phyloP scores from a whole-genome alignment of 2,888 invertebrate genomes.

The Hecatera dysodea region DNA sequence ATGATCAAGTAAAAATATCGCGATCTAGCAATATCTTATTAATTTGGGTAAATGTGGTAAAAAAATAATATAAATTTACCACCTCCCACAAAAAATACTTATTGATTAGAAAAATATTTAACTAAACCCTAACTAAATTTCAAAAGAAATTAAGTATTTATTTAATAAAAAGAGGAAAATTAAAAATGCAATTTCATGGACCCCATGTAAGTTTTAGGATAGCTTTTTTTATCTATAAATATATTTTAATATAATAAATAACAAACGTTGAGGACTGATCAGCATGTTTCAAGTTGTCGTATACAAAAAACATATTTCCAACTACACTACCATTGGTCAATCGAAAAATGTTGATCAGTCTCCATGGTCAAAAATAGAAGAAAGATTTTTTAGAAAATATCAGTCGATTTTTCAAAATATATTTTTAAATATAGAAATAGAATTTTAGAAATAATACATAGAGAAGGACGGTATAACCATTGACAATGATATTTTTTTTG shows the following conservation, averaged over 20 bases:
- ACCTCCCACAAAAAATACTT: conserved; percentile 12
- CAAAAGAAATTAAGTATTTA: conserved; percentile 21
- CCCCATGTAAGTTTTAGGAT: conserved; percentile 47
- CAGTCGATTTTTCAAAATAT: conserved; percentile 42
- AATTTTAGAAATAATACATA: conserved; percentile 16
- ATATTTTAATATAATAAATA: conserved; percentile 10
- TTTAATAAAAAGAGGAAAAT: conserved; percentile 39
- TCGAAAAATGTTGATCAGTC: conserved; percentile 17
- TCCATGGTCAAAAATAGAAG: conserved; percentile 7
- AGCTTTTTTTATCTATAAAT: conserved; percentile 2
- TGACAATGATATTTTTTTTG: conserved; percentile 1
- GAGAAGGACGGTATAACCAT: conserved; percentile 44
- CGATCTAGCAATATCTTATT: conserved; percentile 15
- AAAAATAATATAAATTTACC: conserved; percentile 18
- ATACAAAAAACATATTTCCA: conserved; percentile 6
- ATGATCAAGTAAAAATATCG: conserved; percentile 47
- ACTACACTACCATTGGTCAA: not conserved
- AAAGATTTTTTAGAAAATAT: conserved; percentile 12
- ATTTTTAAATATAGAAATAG: conserved; percentile 27
- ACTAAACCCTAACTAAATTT: conserved; percentile 18
- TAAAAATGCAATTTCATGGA: conserved; percentile 68
- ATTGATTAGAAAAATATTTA: conserved; percentile 1
- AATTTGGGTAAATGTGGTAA: conserved; percentile 9
- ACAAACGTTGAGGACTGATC: not conserved
- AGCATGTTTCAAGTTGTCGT: not conserved